Evolutionary conservation across 2,888 invertebrate genomes (phyloP), one percentile per base, ranked within the genome.

Genomic region (Congeria kusceri): DNA sequence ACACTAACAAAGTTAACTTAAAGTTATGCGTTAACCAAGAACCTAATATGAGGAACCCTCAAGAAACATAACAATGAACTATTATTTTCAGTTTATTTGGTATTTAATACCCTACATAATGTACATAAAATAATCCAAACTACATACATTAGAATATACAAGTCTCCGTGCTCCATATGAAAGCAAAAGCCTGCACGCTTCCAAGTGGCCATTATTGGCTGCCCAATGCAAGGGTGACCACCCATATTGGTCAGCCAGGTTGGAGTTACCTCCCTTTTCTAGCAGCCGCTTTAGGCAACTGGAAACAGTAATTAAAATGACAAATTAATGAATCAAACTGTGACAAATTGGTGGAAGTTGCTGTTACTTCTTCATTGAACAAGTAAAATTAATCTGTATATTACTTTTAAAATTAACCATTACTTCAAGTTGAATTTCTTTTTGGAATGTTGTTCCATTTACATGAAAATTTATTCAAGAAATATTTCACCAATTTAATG

Each of bases 161-260:
- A 86, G 86, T 23, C 92, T 83, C 23, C 86, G 80, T 15, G 92
- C 91, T 13, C 91, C 91, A 71, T 87, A 67, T n/a, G 87, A 80
- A 25, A 92, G 77, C 46, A 93, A 83, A 20, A 85, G 64, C 53
- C 64, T 83, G 68, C 92, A 92, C 74, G 90, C 88, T 47, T 90
- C 83, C 9, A 69, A 47, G 70, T 90, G 88, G 4, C 92, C 92
- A 56, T 87, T 84, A 39, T 83, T 81, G n/a, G 91, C 89, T 20
- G 92, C 88, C 80, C 90, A 87, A 81, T 92, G 91, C 28, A 92
- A 81, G 0, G 92, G 86, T 3, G 88, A 89, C 88, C 90, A 90
- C 27, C 87, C 87, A 1, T 84, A 76, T 15, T 86, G 81, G 75
- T 91, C 88, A 25, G 83, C 71, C 20, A 81, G 25, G 47, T 89